A percentile compares a stretch with the other conserved stretches of the same genome.
phyloP scores from a whole-genome alignment of 64 coral and sea anemone species.

The Astreopora myriophthalma region DNA sequence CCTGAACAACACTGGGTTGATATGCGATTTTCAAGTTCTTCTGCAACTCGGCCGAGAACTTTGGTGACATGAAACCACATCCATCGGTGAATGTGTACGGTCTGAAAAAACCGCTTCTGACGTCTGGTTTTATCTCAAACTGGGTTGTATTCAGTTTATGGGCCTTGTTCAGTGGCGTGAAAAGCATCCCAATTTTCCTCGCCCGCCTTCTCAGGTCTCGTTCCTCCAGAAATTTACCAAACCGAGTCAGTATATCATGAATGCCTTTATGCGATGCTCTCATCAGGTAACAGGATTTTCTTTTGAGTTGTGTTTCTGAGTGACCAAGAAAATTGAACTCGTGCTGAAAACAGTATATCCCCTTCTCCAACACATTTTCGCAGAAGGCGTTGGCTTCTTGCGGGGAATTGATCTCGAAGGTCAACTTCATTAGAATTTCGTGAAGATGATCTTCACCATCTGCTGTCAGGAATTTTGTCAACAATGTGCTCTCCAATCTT shows the following conservation, averaged over 20 bases:
- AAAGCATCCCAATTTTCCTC: conserved; percentile 7
- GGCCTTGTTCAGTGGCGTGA: background rate
- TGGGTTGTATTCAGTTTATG: too few species aligned
- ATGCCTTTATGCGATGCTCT: conserved; percentile 63
- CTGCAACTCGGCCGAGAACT: too few species aligned
- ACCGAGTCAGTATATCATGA: conserved; percentile 58
- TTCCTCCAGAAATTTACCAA: conserved; percentile 75
- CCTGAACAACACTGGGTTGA: too few species aligned
- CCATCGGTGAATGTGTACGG: too few species aligned
- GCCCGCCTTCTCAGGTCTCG: conserved; percentile 57
- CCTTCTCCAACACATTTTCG: conserved; percentile 49
- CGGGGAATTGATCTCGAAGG: background rate
- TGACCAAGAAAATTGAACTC: conserved; percentile 77
- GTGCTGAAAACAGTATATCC: conserved; percentile 45
- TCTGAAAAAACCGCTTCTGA: too few species aligned
- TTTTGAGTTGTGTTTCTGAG: conserved; percentile 79
- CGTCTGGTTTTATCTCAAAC: too few species aligned
- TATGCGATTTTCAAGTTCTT: too few species aligned
- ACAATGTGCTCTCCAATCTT: background rate
- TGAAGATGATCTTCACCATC: background rate
- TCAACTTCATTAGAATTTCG: background rate
- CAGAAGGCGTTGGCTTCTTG: background rate
- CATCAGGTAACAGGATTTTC: conserved; percentile 76
- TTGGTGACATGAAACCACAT: too few species aligned
- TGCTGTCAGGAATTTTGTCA: background rate